These are phyloP conservation scores for Prionailurus viverrinus DNA, from an alignment of 2,113 vertebrate genomes.

Conservation along the genomic window DNA sequence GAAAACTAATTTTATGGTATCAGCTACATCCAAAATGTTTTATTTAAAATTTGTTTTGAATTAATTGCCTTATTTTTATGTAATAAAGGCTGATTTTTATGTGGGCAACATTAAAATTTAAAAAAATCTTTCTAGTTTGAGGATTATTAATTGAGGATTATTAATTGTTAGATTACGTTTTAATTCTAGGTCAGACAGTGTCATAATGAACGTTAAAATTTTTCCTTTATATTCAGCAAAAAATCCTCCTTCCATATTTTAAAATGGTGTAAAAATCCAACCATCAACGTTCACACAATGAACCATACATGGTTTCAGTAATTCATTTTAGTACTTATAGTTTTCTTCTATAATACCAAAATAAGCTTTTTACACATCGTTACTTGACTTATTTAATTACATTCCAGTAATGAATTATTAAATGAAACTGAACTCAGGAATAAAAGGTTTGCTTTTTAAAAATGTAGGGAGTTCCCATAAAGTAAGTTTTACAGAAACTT, in stretches of 20 bases:
- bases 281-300: constrained; percentile 34
- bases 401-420: constrained; percentile 57
- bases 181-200: neutral
- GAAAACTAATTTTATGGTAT: constrained; percentile 44
- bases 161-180: constrained; percentile 58
- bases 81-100: constrained; percentile 36
- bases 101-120: constrained; percentile 66
- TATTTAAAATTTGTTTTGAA: constrained; percentile 47
- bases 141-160: constrained; percentile 39
- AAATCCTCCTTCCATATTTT: constrained; percentile 55
- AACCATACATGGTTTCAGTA: constrained; percentile 51
- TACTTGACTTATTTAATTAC: constrained; percentile 67
- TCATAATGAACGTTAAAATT: constrained; percentile 67
- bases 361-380: constrained; percentile 13
- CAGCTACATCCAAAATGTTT: constrained; percentile 57
- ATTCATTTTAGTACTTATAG: constrained; percentile 24
- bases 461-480: constrained; percentile 41
- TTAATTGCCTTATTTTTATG: constrained; percentile 4
- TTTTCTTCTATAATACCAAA: constrained; percentile 64
- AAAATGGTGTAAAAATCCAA: constrained; percentile 59
- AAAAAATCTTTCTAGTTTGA: constrained; percentile 56
- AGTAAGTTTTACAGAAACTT: constrained; percentile 59
- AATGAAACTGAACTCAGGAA: constrained; percentile 73
- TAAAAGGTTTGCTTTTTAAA: constrained; percentile 74
- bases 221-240: constrained; percentile 67